Evolutionary conservation across 2,113 vertebrate genomes (phyloP), one percentile per base, ranked within the genome.

Genomic region (Rhea americana): DNA sequence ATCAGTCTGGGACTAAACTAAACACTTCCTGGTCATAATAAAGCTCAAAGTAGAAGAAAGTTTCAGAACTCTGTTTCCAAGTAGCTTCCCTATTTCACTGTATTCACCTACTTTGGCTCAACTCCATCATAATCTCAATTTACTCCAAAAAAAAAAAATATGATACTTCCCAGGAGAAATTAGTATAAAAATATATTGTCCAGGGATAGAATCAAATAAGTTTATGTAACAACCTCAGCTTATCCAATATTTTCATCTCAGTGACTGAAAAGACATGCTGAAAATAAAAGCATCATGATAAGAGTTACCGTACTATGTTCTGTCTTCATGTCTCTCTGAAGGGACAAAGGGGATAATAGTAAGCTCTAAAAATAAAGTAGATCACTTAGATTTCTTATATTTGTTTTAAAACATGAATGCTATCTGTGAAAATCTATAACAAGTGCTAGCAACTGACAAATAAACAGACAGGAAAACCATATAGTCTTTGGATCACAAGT

Each of bases 11-110:
- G 35, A 50, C 90, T 89, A 95, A 93, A 73, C 1, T 48, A 95
- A 94, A 94, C 39, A 88, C 53, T 93, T 91, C 91, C 91, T 48
- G 62, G 85, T 90, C 82, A 90, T 68, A 89, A 87, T 47, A 82
- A 90, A 30, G 62, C 72, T 61, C 89, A 82, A 75, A 67, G 39
- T 2, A 56, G 28, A 28, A 56, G 8, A 56, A 56, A 56, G 73
- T 78, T 61, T 62, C 74, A 75, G 73, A 92, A 84, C 10, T 35
- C 20, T 24, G 11, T 55, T 82, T 79, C 55, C 41, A 92, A 16
- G 48, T 22, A 58, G 18, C 37, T 59, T 63, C 9, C 3, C 13
- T 28, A 39, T 74, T 82, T 75, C 61, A 61, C 9, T 63, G 13
- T 21, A 5, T 13, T 56, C 37, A 56, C 50, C 45, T 30, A 72